These are phyloP conservation scores for Drosophila fuyamai DNA, from an alignment of 1,140 invertebrate species.

Conservation along the genomic window DNA sequence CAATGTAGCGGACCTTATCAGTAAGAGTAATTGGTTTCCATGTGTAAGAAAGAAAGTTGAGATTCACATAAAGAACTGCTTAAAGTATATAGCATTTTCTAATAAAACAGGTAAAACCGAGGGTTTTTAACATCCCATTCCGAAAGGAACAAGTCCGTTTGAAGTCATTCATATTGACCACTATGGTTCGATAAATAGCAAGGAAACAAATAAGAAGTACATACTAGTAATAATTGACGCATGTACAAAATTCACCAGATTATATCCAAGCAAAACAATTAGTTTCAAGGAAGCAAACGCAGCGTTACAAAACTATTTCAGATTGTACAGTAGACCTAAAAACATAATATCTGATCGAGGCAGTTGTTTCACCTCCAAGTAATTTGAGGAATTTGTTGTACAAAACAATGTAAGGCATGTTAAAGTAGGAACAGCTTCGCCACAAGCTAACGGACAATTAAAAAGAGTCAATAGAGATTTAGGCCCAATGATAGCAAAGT, in stretches of 20 bases:
- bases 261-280: background rate
- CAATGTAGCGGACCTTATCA: background rate
- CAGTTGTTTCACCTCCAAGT: background rate
- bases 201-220: background rate
- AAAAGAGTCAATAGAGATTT: background rate
- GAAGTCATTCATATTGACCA: constrained; percentile 1
- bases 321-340: background rate
- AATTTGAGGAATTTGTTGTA: background rate
- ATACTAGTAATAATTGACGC: background rate
- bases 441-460: background rate
- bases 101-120: background rate
- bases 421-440: background rate
- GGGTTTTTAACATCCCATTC: background rate
- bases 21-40: constrained; percentile 5
- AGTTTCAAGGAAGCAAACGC: background rate
- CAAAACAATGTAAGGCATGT: background rate
- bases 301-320: background rate
- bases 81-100: constrained; percentile 6
- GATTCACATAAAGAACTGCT: background rate
- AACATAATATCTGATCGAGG: background rate
- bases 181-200: background rate
- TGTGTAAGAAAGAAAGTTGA: background rate
- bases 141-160: constrained; percentile 2
- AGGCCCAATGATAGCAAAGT: background rate
- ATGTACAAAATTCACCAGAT: background rate